Evolutionary conservation across 2,888 invertebrate genomes (phyloP), one percentile per base, ranked within the genome.

Genomic region (Elysia crispata): DNA sequence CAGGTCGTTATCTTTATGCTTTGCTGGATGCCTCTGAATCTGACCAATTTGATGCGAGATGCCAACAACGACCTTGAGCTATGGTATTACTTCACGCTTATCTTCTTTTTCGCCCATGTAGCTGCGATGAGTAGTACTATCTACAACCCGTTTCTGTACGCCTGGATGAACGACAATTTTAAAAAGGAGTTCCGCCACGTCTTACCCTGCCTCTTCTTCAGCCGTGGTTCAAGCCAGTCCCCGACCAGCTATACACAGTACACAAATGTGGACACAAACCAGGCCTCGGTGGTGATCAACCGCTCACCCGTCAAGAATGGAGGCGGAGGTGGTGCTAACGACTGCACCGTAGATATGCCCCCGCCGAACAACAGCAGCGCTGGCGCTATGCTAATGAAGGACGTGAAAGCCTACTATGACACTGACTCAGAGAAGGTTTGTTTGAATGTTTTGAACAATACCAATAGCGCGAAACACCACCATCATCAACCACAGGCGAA

Each of bases 121-220:
- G 94, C 97, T 85, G 97, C 97, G 57, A 97, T 97, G 97, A 96
- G 96, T 88, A 97, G 97, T 80, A 97, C 96, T 1, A 97, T 97
- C 92, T 98, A 98, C 94, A 98, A 98, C 92, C 97, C 97, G 0
- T 96, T 98, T 91, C 94, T 98, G 20, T 98, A 98, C 93, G 97
- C 97, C 25, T 98, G 97, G 97, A 94, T 98, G 92, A 98, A 98
- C 92, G 97, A 97, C 86, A 97, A 97, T 93, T 97, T 97, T 91
- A 94, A 97, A 73, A 97, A 97, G 90, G 97, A 97, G 91, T 97
- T 97, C 92, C 96, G 92, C 82, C 89, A 87, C 31, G 90, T 93
- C 3, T 85, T 93, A 49, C 93, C 92, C 20, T 91, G 89, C 79
- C 84, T 91, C n/a, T 91, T 91, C 79, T 83, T 86, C 20, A 80